Evolutionary conservation across 2,113 vertebrate genomes (phyloP), one percentile per base, ranked within the genome.

Genomic region (Ceyx cyanopectus): DNA sequence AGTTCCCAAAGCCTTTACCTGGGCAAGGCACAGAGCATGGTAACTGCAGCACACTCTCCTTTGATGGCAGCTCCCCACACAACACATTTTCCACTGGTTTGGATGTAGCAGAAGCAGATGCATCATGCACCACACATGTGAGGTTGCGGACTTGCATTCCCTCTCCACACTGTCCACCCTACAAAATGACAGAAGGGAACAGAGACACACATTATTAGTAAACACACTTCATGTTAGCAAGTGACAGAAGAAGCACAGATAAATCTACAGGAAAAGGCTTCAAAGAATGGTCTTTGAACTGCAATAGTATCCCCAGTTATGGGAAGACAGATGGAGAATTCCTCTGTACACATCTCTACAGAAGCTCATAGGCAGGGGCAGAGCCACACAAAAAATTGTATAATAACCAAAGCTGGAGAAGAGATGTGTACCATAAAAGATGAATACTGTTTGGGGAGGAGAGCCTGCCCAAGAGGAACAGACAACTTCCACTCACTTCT

Each of bases 141-240:
- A 98, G 96, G 81, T 97, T 98, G 74, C 99, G 98, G 66, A 94
- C 95, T 62, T 98, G 98, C 24, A 98, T 54, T 61, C 99, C 99
- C 62, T 99, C 99, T 15, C 99, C 99, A 80, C 99, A 99, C 26
- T 99, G 98, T 70, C 98, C 99, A 37, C 97, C 98, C 99, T 99
- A 81, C 1, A 30, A 87, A 41, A 62, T 3, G 32, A 82, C 0
- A 83, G 72, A 89, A 95, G 57, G 88, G 7, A 90, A 97, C 26
- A 84, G 54, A 96, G 61, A 37, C n/a, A 73, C 24, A 23, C 54
- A 43, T 76, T 20, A 3, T 5, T 43, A 67, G 37, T 37, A 37
- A 37, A 10, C 37, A 37, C 37, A 37, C 37, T 37, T 37, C 37
- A 61, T 0, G 2, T 46, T 20, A 84, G 43, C n/a, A 87, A 13